Evolutionary conservation across 1,140 invertebrate genomes (phyloP).

Genomic region (Brachystomella parvula): DNA sequence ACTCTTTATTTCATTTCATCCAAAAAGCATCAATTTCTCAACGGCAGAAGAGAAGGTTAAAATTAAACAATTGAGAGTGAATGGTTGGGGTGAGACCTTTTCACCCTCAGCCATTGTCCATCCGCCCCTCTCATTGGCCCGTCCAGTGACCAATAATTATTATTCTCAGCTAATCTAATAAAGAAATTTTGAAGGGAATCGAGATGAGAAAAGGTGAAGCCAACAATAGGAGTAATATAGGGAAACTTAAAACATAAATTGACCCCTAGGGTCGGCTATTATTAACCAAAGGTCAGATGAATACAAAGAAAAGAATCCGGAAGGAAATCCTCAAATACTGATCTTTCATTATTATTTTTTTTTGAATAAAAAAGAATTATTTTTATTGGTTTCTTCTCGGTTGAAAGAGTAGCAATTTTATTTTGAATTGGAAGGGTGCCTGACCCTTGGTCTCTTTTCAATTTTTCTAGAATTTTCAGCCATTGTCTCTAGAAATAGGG

Average conservation of each 20-base stretch:
- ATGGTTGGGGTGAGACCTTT: slow-evolving; percentile 7
- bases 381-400: no score
- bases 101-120: not conserved
- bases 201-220: not conserved
- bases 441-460: slow-evolving; percentile 5
- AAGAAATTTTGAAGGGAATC: not conserved
- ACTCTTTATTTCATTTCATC: not conserved
- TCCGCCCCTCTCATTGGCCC: no score
- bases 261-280: slow-evolving; percentile 2
- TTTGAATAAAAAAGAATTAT: no score
- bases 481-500: not conserved
- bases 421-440: not conserved
- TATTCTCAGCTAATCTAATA: not conserved
- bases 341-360: not conserved
- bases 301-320: slow-evolving; percentile 1
- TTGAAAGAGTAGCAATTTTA: slow-evolving; percentile 2
- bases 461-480: no score
- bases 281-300: slow-evolving; percentile 9
- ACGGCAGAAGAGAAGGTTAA: not conserved
- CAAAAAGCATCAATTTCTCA: slow-evolving; percentile 7
- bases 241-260: slow-evolving; percentile 2
- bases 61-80: not conserved
- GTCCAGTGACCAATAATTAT: slow-evolving; percentile 5
- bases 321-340: not conserved
- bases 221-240: not conserved